phyloP scores from a whole-genome alignment of 2,888 invertebrate species.

The Caenorhabditis angaria region DNA sequence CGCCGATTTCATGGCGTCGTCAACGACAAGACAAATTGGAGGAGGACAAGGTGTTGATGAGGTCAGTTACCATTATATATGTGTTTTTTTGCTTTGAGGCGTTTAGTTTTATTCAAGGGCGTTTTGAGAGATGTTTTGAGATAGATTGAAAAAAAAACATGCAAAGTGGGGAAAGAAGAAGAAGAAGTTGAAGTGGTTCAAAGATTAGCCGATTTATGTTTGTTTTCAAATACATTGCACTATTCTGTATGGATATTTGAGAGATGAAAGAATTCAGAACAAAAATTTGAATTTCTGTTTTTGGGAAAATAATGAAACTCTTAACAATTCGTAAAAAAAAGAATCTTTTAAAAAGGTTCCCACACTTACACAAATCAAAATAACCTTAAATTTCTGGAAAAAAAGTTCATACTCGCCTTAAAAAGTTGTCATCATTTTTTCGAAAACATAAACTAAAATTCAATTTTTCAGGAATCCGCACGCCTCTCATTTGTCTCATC shows the following conservation, averaged over 20 bases:
- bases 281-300: too few relatives aligned
- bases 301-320: too few relatives aligned
- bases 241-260: too few relatives aligned
- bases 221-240: too few relatives aligned
- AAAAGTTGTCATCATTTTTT: constrained; percentile 8
- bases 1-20: constrained; percentile 24
- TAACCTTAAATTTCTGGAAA: too few relatives aligned
- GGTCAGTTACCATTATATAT: constrained; percentile 3
- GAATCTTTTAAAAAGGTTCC: too few relatives aligned
- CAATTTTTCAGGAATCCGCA: constrained; percentile 53
- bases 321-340: too few relatives aligned
- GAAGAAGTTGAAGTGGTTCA: not conserved
- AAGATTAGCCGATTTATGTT: not conserved
- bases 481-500: constrained; percentile 60
- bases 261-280: too few relatives aligned
- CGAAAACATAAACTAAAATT: too few relatives aligned
- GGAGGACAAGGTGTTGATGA: constrained; percentile 3
- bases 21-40: not conserved
- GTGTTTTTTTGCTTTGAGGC: not conserved
- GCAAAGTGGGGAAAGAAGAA: too few relatives aligned
- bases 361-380: too few relatives aligned
- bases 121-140: constrained; percentile 16
- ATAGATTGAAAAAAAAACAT: not conserved
- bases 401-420: too few relatives aligned
- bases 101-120: constrained; percentile 7